phyloP scores from a whole-genome alignment of 2,797 vertebrate species.

The Phoebastria nigripes region DNA sequence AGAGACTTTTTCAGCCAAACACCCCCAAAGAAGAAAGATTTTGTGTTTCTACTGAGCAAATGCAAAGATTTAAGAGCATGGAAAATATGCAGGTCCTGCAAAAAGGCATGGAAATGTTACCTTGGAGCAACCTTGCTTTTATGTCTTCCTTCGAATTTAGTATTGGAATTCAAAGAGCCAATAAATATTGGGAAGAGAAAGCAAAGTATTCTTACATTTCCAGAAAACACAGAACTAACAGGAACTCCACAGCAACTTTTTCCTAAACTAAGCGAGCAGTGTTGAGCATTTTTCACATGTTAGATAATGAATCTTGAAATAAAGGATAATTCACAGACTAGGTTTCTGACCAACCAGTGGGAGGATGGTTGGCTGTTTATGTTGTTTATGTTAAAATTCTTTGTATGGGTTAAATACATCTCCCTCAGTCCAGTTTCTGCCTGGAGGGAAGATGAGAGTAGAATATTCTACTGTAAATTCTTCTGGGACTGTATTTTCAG shows the following conservation, averaged over 20 bases:
- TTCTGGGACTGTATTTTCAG: background rate
- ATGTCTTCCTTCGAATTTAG: background rate
- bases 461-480: background rate
- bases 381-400: slow-evolving; percentile 2
- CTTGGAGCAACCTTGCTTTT: background rate
- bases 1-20: background rate
- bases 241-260: background rate
- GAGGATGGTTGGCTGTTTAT: background rate
- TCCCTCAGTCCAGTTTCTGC: background rate
- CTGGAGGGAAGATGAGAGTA: background rate
- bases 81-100: background rate
- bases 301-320: background rate
- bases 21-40: background rate
- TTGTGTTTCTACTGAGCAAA: background rate
- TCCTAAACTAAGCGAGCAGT: background rate
- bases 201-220: background rate
- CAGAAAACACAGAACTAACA: background rate
- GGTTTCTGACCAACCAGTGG: slow-evolving; percentile 8
- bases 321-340: background rate
- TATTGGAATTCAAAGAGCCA: background rate
- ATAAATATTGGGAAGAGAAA: background rate
- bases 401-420: background rate
- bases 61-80: background rate
- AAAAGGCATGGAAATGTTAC: background rate
- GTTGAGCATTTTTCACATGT: background rate